Percentiles rank a stretch among this genome's conserved stretches.
Evolutionary conservation across 1,140 invertebrate species (phyloP).

Genomic region (Leptonema lineaticorne): DNA sequence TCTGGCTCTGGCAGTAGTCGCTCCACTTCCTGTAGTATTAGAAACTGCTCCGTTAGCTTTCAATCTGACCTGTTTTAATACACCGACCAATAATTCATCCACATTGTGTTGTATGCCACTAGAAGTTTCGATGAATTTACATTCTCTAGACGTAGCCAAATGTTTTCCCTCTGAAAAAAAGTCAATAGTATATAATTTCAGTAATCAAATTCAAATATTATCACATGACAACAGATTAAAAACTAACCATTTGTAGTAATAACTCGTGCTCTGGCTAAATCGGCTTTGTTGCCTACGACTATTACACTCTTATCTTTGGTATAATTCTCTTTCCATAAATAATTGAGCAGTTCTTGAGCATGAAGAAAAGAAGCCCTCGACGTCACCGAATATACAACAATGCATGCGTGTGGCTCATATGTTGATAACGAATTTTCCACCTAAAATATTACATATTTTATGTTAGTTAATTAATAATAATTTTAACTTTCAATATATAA

Average conservation of each 20-base stretch:
- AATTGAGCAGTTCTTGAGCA: conserved; percentile 77
- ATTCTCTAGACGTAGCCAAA: conserved; percentile 79
- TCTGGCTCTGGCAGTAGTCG: conserved; percentile 50
- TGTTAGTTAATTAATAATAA: too few species aligned
- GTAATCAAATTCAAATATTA: background rate
- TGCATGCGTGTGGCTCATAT: conserved; percentile 87
- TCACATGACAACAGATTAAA: background rate
- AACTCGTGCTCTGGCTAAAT: conserved; percentile 81
- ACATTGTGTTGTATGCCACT: conserved; percentile 90
- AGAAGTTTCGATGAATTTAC: conserved; percentile 91
- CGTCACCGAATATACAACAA: conserved; percentile 85
- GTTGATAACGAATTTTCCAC: conserved; percentile 82
- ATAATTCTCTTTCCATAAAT: conserved; percentile 76
- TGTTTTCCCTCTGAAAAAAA: conserved; percentile 79
- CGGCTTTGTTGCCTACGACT: conserved; percentile 91
- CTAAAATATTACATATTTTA: too few species aligned
- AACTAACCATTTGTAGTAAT: conserved; percentile 76
- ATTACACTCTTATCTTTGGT: conserved; percentile 83
- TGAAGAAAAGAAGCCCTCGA: conserved; percentile 74
- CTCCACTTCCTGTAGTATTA: background rate
- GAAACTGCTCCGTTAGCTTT: conserved; percentile 57
- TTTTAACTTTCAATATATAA: too few species aligned
- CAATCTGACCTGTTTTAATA: conserved; percentile 80
- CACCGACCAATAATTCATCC: conserved; percentile 85
- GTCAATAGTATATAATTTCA: background rate